Evolutionary conservation across 1,140 invertebrate species (phyloP).

Genomic region (Batillaria attramentaria): DNA sequence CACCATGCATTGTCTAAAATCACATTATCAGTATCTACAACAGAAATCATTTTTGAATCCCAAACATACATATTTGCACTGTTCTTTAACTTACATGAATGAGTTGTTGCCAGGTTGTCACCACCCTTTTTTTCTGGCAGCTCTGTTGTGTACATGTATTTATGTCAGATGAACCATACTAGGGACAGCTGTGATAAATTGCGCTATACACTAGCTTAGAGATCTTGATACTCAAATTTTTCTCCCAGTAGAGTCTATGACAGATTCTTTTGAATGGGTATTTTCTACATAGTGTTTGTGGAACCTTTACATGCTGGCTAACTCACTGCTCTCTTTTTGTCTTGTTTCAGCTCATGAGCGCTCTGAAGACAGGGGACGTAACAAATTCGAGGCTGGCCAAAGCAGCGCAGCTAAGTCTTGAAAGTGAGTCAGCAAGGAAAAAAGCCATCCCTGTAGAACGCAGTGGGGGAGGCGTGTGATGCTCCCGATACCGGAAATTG

Average conservation of each 20-base stretch:
- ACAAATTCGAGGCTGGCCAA: conserved; percentile 91
- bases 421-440: conserved; percentile 72
- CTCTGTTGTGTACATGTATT: not conserved
- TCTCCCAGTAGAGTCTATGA: not conserved
- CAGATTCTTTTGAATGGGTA: not conserved
- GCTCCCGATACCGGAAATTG: not conserved
- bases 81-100: no score
- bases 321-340: conserved; percentile 26
- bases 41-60: no score
- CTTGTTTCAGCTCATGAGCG: conserved; percentile 90
- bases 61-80: no score
- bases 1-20: no score
- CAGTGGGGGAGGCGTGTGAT: conserved; percentile 89
- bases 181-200: not conserved
- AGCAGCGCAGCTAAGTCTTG: conserved; percentile 92
- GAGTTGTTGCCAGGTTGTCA: no score
- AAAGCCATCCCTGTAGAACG: conserved; percentile 89
- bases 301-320: not conserved
- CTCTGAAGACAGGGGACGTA: conserved; percentile 94
- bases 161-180: not conserved
- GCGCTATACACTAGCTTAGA: not conserved
- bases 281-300: not conserved
- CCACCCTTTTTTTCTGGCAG: no score
- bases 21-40: no score
- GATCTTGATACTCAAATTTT: not conserved